A percentile compares a stretch with the other conserved stretches of the same genome.
Evolutionary conservation across 2,797 vertebrate species (phyloP).

Genomic region (Sebastes steindachneri): DNA sequence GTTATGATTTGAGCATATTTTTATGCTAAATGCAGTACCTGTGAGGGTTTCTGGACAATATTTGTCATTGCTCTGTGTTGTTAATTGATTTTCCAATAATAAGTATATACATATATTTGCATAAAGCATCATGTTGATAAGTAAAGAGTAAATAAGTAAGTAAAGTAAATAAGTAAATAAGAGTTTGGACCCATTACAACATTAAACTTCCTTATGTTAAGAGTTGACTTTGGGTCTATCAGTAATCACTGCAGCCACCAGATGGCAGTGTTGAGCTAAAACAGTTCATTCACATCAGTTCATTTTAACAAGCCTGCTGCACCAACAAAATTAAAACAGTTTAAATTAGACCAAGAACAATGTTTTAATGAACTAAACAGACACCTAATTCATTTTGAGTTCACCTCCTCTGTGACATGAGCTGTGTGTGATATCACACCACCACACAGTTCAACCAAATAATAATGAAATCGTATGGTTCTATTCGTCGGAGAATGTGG

Average conservation of each 20-base stretch:
- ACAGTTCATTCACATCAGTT: neutral
- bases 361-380: neutral
- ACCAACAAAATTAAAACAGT: neutral
- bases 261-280: conserved; percentile 58
- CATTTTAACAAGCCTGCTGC: neutral
- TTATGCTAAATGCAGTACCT: no score
- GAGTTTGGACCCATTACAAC: neutral
- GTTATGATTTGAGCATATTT: no score
- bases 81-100: no score
- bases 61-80: no score
- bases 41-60: no score
- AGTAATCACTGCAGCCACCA: conserved; percentile 35
- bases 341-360: neutral
- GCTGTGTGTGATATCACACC: neutral
- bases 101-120: no score
- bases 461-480: neutral
- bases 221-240: neutral
- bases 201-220: neutral
- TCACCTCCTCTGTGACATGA: neutral
- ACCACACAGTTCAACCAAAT: neutral
- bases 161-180: neutral
- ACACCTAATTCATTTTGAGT: neutral
- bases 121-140: no score
- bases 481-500: neutral
- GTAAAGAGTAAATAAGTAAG: no score